A percentile compares a stretch with the other conserved stretches of the same genome.
phyloP scores from a whole-genome alignment of 2,888 invertebrate species.

The Pyrgus malvae region DNA sequence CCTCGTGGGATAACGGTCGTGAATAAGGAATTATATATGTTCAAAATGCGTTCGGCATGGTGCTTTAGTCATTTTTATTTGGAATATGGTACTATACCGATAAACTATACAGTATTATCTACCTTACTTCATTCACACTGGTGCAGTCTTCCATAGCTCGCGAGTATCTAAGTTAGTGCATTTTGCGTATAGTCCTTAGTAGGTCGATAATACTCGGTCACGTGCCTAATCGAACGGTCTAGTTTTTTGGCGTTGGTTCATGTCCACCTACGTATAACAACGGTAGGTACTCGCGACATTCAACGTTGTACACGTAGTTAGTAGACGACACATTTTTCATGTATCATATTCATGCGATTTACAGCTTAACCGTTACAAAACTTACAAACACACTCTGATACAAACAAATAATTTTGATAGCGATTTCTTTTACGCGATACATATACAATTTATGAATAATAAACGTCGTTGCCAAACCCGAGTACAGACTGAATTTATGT shows the following conservation, averaged over 20 bases:
- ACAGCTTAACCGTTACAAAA: conserved; percentile 21
- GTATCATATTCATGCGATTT: conserved; percentile 26
- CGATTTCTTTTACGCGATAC: conserved; percentile 31
- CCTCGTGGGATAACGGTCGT: conserved; percentile 38
- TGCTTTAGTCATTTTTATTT: conserved; percentile 69
- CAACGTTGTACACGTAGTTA: conserved; percentile 34
- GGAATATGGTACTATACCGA: conserved; percentile 57
- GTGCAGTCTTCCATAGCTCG: conserved; percentile 73
- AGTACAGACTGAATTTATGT: conserved; percentile 77
- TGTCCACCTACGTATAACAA: conserved; percentile 3
- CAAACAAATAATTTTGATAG: conserved; percentile 25
- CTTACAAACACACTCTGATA: conserved; percentile 5
- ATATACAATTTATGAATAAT: conserved; percentile 44
- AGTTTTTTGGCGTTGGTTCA: neutral
- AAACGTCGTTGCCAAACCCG: conserved; percentile 76
- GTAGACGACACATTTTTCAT: conserved; percentile 28
- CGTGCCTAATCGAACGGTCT: conserved; percentile 39
- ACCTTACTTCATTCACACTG: conserved; percentile 59
- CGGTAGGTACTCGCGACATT: conserved; percentile 22
- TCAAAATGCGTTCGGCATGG: conserved; percentile 69
- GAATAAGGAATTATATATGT: conserved; percentile 44
- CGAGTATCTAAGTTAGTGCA: conserved; percentile 47
- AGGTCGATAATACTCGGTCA: conserved; percentile 30
- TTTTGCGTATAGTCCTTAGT: conserved; percentile 25
- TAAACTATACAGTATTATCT: conserved; percentile 68